Evolutionary conservation across 1,140 invertebrate species (phyloP).

Genomic region (Dendroctonus ponderosae): DNA sequence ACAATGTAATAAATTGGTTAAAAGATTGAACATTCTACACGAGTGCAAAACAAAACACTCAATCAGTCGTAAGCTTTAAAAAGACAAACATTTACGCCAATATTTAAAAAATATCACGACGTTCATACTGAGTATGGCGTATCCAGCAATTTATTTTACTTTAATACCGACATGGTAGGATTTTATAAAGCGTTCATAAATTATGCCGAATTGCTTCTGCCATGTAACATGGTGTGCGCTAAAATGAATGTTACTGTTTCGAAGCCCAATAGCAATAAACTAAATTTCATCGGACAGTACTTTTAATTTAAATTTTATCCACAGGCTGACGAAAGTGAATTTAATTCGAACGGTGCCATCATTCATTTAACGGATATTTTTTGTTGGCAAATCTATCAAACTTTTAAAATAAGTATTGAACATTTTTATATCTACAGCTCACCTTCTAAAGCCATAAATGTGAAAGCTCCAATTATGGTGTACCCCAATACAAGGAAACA

Average conservation of each 20-base stretch:
- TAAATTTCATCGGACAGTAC: not conserved
- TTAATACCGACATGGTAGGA: constrained; percentile 7
- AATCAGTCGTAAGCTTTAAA: no score
- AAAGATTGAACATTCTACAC: no score
- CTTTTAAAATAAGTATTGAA: no score
- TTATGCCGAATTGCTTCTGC: not conserved
- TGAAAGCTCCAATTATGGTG: constrained; percentile 86
- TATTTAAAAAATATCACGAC: no score
- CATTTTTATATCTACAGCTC: not conserved
- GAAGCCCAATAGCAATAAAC: constrained; percentile 4
- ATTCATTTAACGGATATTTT: no score
- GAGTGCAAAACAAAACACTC: no score
- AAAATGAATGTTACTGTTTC: constrained; percentile 1
- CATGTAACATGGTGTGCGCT: not conserved
- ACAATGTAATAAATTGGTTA: no score
- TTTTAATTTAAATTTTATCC: constrained; percentile 5
- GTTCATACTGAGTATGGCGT: not conserved
- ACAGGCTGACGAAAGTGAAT: no score
- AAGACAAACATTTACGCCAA: no score
- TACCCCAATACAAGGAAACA: constrained; percentile 85
- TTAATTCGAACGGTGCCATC: no score
- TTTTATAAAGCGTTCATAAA: constrained; percentile 2
- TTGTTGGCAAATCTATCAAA: no score
- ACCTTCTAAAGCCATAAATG: constrained; percentile 85
- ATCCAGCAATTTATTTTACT: not conserved